Conservation (phyloP, 2,797 vertebrate genomes). For the Cynopterus sphinx region DNA sequence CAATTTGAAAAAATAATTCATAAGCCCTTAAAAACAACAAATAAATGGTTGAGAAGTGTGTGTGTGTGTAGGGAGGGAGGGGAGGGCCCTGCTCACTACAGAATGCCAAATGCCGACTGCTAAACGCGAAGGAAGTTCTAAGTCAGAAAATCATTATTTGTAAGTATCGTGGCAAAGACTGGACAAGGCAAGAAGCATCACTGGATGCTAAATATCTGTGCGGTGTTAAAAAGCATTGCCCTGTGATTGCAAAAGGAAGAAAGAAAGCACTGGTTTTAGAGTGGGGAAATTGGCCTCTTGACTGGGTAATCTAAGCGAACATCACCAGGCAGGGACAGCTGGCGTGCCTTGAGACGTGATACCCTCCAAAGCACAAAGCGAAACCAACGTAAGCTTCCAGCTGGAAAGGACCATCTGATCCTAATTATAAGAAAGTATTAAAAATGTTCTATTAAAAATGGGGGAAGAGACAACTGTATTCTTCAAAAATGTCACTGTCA, state of each 20-base stretch:
- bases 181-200: not conserved
- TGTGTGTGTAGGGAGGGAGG: too few relatives aligned
- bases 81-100: not conserved
- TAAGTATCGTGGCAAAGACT: not conserved
- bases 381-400: not conserved
- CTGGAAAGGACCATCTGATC: not conserved
- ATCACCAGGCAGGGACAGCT: not conserved
- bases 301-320: not conserved
- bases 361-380: not conserved
- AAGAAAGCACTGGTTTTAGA: not conserved
- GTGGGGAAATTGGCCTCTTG: not conserved
- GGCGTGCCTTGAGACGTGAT: too few relatives aligned
- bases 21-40: not conserved
- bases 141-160: not conserved
- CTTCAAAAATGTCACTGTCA: not conserved
- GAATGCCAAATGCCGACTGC: not conserved
- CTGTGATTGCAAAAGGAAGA: not conserved
- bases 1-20: not conserved
- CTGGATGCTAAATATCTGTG: not conserved
- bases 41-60: not conserved
- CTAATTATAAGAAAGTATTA: not conserved
- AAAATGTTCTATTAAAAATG: not conserved
- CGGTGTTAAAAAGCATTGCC: not conserved
- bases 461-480: too few relatives aligned
- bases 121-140: not conserved